Base-by-base conservation (phyloP, 2,888 invertebrate genomes). In the Dolichopus griseipennis region DNA sequence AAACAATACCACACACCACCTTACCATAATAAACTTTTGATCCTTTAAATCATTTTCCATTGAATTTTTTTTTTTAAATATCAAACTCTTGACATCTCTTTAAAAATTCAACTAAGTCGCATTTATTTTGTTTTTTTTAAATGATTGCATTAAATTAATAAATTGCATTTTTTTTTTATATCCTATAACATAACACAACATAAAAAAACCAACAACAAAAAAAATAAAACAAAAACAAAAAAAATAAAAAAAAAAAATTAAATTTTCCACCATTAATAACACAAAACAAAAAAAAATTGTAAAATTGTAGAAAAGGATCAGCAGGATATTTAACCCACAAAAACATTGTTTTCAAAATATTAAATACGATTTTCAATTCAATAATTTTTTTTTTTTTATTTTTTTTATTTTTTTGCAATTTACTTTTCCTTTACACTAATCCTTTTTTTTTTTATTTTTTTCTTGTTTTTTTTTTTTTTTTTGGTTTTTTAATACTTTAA, bases 281-380 rank as follows among this genome's bases (percentile, higher is more conserved):
- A 10, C 10, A 37, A 37, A 37, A 37, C n/a, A n/a, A 37, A 37
- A 37, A 37, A 12, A 37, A 37, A 37, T 1, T 37, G 1, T 1
- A 37, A 37, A 8, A 37, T 27, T 27, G 27, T 5, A 4, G 27
- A 37, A 52, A 52, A 52, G 18, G 52, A 52, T 52, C 52, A 52
- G 52, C 52, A 52, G 52, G 52, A 52, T 52, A 52, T 52, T 52
- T 52, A 52, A 52, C 52, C 52, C 52, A 52, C 52, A 52, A 52
- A 27, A 52, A 52, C 52, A 52, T 52, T 52, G 52, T 52, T 52
- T 52, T 52, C 52, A 52, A 52, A 52, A 52, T 52, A 52, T 6
- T 27, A 52, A 52, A 52, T 52, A 6, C 52, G 15, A 18, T 52
- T 52, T 52, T 52, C 15, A 52, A n/a, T 52, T 52, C 41, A 41